A percentile compares a stretch with the other conserved stretches of the same genome.
Conservation (phyloP, 2,797 vertebrate species). For the Scarus forsteni region DNA sequence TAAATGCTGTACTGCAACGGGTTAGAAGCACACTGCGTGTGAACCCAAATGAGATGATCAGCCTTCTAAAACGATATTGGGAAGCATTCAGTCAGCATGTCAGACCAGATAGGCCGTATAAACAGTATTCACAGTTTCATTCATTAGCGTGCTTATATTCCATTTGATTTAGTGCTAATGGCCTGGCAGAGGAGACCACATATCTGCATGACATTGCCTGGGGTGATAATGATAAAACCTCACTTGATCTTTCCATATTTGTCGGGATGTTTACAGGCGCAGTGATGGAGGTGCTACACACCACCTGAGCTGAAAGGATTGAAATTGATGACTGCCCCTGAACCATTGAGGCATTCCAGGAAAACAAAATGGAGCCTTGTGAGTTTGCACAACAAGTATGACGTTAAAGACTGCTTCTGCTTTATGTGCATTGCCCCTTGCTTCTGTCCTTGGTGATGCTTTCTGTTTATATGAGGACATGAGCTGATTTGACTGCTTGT, state of each 20-base stretch:
- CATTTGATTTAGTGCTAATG: slow-evolving; percentile 65
- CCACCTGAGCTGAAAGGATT: slow-evolving; percentile 53
- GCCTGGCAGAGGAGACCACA: slow-evolving; percentile 25
- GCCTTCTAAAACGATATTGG: slow-evolving; percentile 15
- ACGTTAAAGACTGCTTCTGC: slow-evolving; percentile 22
- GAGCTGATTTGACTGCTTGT: slow-evolving; percentile 21
- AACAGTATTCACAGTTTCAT: slow-evolving; percentile 41
- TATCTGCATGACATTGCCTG: slow-evolving; percentile 51
- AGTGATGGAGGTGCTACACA: slow-evolving; percentile 10
- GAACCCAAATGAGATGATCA: slow-evolving; percentile 28
- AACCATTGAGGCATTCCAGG: slow-evolving; percentile 42
- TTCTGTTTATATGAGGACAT: slow-evolving; percentile 26
- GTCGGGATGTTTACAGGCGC: slow-evolving; percentile 43
- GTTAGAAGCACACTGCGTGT: slow-evolving; percentile 12
- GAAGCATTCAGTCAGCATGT: slow-evolving; percentile 33
- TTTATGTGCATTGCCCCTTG: slow-evolving; percentile 25
- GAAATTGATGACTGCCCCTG: slow-evolving; percentile 53
- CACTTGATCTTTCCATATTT: slow-evolving; percentile 50
- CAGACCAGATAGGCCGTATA: slow-evolving; percentile 35
- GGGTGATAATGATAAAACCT: slow-evolving; percentile 60
- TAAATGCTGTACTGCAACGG: not conserved
- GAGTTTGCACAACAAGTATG: slow-evolving; percentile 1
- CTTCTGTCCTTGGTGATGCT: slow-evolving; percentile 37
- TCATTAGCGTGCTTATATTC: slow-evolving; percentile 59
- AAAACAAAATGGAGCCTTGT: slow-evolving; percentile 38